phyloP scores from a whole-genome alignment of 2,797 vertebrate species.

The Pachyuromys duprasi region DNA sequence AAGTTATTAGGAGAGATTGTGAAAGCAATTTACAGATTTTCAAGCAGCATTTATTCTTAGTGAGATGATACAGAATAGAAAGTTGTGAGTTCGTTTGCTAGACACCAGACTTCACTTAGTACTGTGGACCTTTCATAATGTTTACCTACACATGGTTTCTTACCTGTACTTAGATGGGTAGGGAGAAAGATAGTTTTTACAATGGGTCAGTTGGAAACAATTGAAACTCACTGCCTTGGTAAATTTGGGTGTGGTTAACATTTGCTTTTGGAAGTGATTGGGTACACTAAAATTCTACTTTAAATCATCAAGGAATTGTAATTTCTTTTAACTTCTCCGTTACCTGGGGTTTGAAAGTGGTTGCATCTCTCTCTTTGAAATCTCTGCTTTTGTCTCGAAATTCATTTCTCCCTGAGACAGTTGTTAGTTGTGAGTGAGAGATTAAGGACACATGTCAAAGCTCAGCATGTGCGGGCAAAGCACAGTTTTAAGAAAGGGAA shows the following conservation, averaged over 20 bases:
- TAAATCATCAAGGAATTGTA: slow-evolving; percentile 33
- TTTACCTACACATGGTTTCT: too few relatives aligned
- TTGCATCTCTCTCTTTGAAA: not conserved
- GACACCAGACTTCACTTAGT: not conserved
- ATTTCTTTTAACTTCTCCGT: slow-evolving; percentile 53
- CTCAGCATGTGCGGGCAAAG: slow-evolving; percentile 68
- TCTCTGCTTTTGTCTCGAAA: not conserved
- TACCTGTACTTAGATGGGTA: not conserved
- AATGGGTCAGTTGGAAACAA: not conserved
- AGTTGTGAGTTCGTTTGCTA: not conserved
- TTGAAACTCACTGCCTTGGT: slow-evolving; percentile 17
- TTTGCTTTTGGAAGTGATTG: not conserved
- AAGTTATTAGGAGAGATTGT: not conserved
- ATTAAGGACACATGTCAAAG: slow-evolving; percentile 65
- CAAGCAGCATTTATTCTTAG: slow-evolving; percentile 33
- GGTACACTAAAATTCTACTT: slow-evolving; percentile 49
- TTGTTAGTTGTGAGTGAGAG: slow-evolving; percentile 60
- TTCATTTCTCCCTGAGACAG: slow-evolving; percentile 40
- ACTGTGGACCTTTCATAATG: not conserved
- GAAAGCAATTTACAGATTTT: slow-evolving; percentile 17
- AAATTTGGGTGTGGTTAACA: slow-evolving; percentile 27
- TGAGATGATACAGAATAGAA: slow-evolving; percentile 7
- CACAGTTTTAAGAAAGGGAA: slow-evolving; percentile 64
- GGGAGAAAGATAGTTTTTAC: not conserved
- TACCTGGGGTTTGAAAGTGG: slow-evolving; percentile 13